phyloP scores from a whole-genome alignment of 2,888 invertebrate species.

The Zootermopsis nevadensis region DNA sequence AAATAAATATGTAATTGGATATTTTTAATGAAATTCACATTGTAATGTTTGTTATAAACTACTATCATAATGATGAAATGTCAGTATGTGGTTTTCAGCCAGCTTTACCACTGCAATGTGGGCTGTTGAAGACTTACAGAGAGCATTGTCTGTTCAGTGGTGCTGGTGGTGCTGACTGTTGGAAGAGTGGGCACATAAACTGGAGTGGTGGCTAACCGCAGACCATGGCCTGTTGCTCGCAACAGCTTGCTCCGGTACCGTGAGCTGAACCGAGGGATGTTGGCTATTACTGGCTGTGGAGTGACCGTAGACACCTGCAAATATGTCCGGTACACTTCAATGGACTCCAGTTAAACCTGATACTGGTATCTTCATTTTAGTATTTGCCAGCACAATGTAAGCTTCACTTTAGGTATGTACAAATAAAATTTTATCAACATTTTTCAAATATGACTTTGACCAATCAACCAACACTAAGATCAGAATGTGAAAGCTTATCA shows the following conservation, averaged over 20 bases:
- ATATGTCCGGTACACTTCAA: neutral
- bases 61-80: no score
- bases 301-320: constrained; percentile 32
- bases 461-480: no score
- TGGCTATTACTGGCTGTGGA: neutral
- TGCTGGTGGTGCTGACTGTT: constrained; percentile 57
- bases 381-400: no score
- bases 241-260: constrained; percentile 66
- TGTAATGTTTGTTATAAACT: no score
- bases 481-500: no score
- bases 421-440: no score
- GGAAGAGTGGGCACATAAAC: constrained; percentile 74
- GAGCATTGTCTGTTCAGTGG: neutral
- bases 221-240: constrained; percentile 61
- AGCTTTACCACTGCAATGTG: constrained; percentile 27
- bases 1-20: no score
- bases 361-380: no score
- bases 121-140: constrained; percentile 30
- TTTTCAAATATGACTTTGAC: no score
- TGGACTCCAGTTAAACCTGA: no score
- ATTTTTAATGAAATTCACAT: no score
- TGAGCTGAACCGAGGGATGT: constrained; percentile 66
- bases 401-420: no score
- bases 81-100: constrained; percentile 5
- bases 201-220: constrained; percentile 65